Percentiles rank a stretch among this genome's conserved stretches.
Evolutionary conservation across 1,140 invertebrate species (phyloP).

Genomic region (Diorhabda sublineata): DNA sequence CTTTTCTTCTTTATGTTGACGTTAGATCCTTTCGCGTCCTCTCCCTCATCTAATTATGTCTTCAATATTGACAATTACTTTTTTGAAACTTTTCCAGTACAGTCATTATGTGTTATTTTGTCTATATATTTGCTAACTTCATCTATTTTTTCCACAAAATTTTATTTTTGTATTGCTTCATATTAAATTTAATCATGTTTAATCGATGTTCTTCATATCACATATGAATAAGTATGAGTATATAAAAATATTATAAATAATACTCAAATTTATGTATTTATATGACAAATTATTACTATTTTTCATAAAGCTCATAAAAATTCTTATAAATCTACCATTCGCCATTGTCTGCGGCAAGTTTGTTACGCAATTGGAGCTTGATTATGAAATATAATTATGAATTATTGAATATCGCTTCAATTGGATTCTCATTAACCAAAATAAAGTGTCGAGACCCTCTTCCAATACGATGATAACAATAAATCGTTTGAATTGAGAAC

Average conservation of each 20-base stretch:
- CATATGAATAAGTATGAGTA: too few species aligned
- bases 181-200: too few species aligned
- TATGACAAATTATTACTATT: background rate
- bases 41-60: too few species aligned
- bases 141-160: too few species aligned
- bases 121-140: too few species aligned
- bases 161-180: too few species aligned
- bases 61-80: background rate
- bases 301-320: background rate
- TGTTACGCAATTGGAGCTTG: background rate
- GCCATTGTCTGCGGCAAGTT: background rate
- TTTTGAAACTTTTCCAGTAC: background rate
- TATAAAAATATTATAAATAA: too few species aligned
- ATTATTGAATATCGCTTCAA: slow-evolving; percentile 1
- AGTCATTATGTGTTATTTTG: background rate
- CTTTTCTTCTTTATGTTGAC: too few species aligned
- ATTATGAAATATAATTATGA: slow-evolving; percentile 1
- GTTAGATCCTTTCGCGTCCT: too few species aligned
- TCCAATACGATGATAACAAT: slow-evolving; percentile 16
- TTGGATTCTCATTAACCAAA: slow-evolving; percentile 17
- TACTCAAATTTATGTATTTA: too few species aligned
- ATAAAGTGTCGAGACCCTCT: slow-evolving; percentile 7
- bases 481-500: slow-evolving; percentile 18
- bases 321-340: background rate
- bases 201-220: too few species aligned